Conservation (phyloP, 37 sponge, comb jelly and placozoan genomes). For the Ianthella basta region DNA sequence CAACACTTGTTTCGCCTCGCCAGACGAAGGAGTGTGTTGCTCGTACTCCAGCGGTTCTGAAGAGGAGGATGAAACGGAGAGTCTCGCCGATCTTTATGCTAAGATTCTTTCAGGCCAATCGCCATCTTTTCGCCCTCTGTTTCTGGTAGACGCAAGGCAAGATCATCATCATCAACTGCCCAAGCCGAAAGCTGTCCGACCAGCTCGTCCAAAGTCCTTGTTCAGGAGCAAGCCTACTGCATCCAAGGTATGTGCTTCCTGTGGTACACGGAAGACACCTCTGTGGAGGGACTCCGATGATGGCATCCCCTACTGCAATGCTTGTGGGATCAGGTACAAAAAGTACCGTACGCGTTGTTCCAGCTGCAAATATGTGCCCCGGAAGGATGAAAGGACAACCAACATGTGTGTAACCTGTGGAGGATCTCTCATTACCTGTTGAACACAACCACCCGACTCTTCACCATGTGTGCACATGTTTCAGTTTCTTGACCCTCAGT, state of each 20-base stretch:
- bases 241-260: constrained; percentile 76
- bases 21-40: constrained; percentile 11
- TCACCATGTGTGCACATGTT: no score
- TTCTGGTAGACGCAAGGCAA: neutral
- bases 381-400: constrained; percentile 67
- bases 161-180: neutral
- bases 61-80: neutral
- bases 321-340: constrained; percentile 83
- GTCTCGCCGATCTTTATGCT: neutral
- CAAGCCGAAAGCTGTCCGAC: neutral
- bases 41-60: neutral
- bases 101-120: neutral
- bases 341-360: constrained; percentile 72
- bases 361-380: constrained; percentile 68
- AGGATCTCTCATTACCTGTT: constrained; percentile 4
- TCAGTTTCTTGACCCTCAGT: no score
- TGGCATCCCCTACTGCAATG: constrained; percentile 86
- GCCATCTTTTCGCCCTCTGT: neutral
- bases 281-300: constrained; percentile 87
- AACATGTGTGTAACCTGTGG: constrained; percentile 33
- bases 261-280: constrained; percentile 81
- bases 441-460: neutral
- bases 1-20: neutral
- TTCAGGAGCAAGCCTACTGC: constrained; percentile 4
- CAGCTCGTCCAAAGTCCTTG: neutral